Conservation (phyloP, 2,888 invertebrate species). For the Drosophila pseudotakahashii region DNA sequence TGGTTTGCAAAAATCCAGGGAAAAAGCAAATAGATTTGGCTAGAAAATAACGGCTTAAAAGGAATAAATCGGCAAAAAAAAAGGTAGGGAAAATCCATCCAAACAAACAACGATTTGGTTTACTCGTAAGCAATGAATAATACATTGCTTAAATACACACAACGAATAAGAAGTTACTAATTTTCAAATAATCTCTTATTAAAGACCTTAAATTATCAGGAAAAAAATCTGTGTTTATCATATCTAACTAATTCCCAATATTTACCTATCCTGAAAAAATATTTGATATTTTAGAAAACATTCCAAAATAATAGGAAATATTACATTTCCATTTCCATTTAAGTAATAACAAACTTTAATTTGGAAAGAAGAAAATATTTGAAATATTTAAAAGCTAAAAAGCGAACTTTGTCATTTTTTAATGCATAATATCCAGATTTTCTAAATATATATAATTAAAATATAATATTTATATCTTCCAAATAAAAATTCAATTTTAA, state of each 20-base stretch:
- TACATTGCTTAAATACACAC: conserved; percentile 24
- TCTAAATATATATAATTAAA: too few species aligned
- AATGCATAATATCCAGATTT: too few species aligned
- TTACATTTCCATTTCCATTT: too few species aligned
- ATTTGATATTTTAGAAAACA: background rate
- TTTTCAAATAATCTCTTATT: background rate
- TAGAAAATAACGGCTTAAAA: background rate
- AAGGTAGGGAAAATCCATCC: conserved; percentile 19
- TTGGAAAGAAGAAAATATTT: background rate
- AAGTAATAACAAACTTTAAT: background rate
- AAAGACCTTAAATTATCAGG: background rate
- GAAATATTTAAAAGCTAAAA: background rate
- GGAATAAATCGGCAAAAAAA: background rate
- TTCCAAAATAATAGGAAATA: too few species aligned
- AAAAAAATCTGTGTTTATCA: background rate
- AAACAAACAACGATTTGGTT: conserved; percentile 24
- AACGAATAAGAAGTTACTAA: background rate
- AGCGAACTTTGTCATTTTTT: too few species aligned
- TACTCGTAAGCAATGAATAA: conserved; percentile 33
- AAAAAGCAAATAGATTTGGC: conserved; percentile 13
- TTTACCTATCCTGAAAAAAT: background rate
- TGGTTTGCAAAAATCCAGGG: conserved; percentile 15
- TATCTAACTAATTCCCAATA: background rate
- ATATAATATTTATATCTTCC: background rate
- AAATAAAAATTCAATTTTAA: background rate